These are phyloP conservation scores for Epirrita christyi DNA, from an alignment of 2,888 invertebrate species.

Conservation along the genomic window DNA sequence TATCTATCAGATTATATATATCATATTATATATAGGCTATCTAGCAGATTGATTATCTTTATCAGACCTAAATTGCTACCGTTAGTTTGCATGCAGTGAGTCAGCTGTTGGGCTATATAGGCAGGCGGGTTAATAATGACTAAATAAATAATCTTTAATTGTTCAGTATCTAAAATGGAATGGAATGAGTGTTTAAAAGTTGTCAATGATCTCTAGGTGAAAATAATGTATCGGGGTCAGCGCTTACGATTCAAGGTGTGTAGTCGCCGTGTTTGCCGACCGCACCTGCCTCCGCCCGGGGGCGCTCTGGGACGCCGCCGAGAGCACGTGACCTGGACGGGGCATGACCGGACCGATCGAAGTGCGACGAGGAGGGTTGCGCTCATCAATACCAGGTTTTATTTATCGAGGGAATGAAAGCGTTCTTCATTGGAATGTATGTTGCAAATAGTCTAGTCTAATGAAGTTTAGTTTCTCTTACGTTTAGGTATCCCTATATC, in stretches of 20 bases:
- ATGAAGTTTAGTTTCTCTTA: no score
- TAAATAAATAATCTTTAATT: no score
- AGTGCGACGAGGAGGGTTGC: background rate
- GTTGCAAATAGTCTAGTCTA: no score
- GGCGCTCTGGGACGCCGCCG: background rate
- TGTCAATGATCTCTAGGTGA: background rate
- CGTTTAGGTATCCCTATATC: no score
- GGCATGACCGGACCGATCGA: background rate
- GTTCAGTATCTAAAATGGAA: no score
- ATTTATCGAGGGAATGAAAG: conserved; percentile 1
- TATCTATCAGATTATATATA: no score
- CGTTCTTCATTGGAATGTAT: background rate
- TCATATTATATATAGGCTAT: no score
- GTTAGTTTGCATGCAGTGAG: no score
- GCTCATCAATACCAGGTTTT: background rate
- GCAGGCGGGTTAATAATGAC: no score
- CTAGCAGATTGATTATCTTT: no score
- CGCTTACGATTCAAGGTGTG: background rate
- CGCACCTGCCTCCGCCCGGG: conserved; percentile 1
- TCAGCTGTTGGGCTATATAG: no score
- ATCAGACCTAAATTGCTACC: no score
- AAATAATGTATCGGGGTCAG: background rate
- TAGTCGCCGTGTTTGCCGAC: background rate
- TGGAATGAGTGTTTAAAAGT: background rate
- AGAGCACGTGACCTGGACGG: background rate